A percentile compares a stretch with the other conserved stretches of the same genome.
Conservation (phyloP, 2,888 invertebrate genomes). For the Caenorhabditis sp. region DNA sequence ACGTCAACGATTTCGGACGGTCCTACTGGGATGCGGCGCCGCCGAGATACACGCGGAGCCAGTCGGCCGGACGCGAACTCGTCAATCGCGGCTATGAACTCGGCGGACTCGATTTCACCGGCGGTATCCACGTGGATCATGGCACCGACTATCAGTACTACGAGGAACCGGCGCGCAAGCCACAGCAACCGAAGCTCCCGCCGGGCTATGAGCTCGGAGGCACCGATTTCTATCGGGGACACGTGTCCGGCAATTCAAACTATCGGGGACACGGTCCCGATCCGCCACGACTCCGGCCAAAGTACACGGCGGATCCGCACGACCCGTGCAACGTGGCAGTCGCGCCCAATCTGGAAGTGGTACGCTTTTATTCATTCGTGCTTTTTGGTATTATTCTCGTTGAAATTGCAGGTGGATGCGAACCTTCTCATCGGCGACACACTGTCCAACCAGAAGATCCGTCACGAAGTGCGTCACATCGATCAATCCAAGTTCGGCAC, state of each 20-base stretch:
- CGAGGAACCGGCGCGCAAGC: constrained; percentile 50
- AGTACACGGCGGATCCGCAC: constrained; percentile 73
- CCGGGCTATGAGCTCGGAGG: constrained; percentile 66
- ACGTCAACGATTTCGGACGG: constrained; percentile 53
- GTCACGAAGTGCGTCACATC: constrained; percentile 61
- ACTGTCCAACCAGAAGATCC: constrained; percentile 74
- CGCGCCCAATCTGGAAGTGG: constrained; percentile 68
- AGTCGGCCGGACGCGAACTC: constrained; percentile 54
- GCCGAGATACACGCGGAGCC: constrained; percentile 42
- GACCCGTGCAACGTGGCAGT: constrained; percentile 72
- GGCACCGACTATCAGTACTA: constrained; percentile 61
- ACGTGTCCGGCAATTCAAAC: constrained; percentile 60
- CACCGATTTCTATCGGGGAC: constrained; percentile 65
- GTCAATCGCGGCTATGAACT: constrained; percentile 62
- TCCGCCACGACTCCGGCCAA: constrained; percentile 71
- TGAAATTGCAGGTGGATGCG: constrained; percentile 56
- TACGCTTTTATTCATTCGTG: too few relatives aligned
- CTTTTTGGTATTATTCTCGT: too few relatives aligned
- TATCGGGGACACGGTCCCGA: constrained; percentile 77
- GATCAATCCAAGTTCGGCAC: constrained; percentile 72
- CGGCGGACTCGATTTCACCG: constrained; percentile 68
- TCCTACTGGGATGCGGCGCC: constrained; percentile 61
- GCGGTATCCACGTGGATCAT: constrained; percentile 62
- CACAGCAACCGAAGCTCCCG: constrained; percentile 41
- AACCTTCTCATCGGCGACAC: constrained; percentile 72